Percentiles rank a stretch among this genome's conserved stretches.
These are phyloP conservation scores for Thelohanellus kitauei DNA, from an alignment of 30 jellyfish, hydroid and myxozoan genomes.

Conservation along the genomic window DNA sequence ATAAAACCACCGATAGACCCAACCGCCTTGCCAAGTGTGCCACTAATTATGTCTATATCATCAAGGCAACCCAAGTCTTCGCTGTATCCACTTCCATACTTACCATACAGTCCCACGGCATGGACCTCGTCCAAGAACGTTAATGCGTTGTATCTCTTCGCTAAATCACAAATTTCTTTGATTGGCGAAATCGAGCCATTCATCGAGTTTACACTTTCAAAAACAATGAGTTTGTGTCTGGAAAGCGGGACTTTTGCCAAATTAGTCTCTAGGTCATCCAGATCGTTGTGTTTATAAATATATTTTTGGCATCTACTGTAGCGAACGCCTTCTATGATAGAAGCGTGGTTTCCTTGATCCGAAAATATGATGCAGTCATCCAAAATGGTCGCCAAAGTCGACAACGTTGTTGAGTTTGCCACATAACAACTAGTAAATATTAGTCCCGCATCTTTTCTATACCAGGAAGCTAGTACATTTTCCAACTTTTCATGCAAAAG, in stretches of 20 bases:
- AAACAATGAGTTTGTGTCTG: slow-evolving; percentile 1
- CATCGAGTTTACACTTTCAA: slow-evolving; percentile 1
- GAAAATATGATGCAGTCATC: background rate
- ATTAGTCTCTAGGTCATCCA: background rate
- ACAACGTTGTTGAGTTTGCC: background rate
- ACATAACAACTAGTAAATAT: background rate
- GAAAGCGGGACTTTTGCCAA: background rate
- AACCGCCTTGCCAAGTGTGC: background rate
- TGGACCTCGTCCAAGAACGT: slow-evolving; percentile 1
- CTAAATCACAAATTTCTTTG: background rate
- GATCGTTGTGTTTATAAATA: background rate
- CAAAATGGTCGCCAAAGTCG: background rate
- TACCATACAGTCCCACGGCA: background rate
- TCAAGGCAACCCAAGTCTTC: background rate
- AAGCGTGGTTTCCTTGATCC: slow-evolving; percentile 1
- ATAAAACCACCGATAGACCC: slow-evolving; percentile 89
- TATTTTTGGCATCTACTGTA: background rate
- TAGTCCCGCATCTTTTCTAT: background rate
- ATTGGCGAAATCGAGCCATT: slow-evolving; percentile 1
- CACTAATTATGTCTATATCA: background rate
- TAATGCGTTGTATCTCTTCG: background rate
- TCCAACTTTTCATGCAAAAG: background rate
- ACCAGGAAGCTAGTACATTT: background rate
- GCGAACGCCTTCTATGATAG: slow-evolving; percentile 1
- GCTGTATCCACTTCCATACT: background rate